phyloP scores from a whole-genome alignment of 2,113 vertebrate species.

The Spilogale gracilis region DNA sequence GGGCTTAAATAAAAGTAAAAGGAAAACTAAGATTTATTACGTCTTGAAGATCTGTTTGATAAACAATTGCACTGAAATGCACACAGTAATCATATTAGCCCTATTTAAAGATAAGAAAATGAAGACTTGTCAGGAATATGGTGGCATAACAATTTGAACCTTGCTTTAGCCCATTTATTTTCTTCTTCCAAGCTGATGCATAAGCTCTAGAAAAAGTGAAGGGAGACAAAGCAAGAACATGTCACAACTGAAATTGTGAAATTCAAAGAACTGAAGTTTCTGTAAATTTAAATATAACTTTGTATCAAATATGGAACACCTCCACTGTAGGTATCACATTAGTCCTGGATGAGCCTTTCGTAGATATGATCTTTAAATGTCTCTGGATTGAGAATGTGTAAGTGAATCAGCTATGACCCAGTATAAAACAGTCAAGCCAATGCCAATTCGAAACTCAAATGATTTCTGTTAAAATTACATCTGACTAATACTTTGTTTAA shows the following conservation, averaged over 20 bases:
- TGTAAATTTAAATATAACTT: neutral
- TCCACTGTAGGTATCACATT: neutral
- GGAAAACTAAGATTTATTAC: neutral
- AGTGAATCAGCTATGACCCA: neutral
- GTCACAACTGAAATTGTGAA: neutral
- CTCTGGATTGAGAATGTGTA: neutral
- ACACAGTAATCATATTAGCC: neutral
- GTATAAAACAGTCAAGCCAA: neutral
- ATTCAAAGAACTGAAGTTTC: neutral
- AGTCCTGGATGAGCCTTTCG: neutral
- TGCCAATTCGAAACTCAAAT: neutral
- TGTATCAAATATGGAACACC: neutral
- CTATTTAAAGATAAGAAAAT: neutral
- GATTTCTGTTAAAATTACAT: slow-evolving; percentile 7
- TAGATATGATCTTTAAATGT: neutral
- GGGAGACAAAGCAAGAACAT: neutral
- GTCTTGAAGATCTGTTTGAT: neutral
- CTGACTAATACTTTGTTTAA: neutral
- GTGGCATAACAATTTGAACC: neutral
- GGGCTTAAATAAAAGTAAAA: neutral
- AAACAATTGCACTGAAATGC: neutral
- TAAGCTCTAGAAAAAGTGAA: neutral
- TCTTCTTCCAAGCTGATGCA: neutral
- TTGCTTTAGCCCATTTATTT: neutral
- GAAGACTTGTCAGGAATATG: neutral